Conservation (phyloP, 2,113 vertebrate genomes). For the Dinomys branickii region DNA sequence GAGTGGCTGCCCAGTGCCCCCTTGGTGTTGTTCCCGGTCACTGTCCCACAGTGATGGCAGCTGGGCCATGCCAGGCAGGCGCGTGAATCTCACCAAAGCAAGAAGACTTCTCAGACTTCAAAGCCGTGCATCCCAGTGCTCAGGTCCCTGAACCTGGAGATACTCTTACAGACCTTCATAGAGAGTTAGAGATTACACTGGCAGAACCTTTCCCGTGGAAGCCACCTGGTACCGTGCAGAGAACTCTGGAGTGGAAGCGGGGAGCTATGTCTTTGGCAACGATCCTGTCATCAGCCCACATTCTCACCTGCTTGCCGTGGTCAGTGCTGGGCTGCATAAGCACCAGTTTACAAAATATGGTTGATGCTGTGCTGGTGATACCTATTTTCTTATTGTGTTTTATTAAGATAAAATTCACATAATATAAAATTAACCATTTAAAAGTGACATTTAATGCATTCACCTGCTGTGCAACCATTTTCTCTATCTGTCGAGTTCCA, state of each 20-base stretch:
- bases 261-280: background rate
- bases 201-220: background rate
- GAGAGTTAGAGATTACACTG: background rate
- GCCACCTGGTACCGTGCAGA: accelerated
- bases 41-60: accelerated
- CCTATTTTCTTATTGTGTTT: background rate
- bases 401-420: background rate
- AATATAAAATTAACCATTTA: background rate
- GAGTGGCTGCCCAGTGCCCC: background rate
- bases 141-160: background rate
- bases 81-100: accelerated
- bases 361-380: accelerated
- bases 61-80: background rate
- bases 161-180: background rate
- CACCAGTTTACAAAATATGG: background rate
- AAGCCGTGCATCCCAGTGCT: background rate
- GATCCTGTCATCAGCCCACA: accelerated
- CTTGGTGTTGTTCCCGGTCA: background rate
- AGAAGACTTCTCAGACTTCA: background rate
- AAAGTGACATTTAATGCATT: background rate
- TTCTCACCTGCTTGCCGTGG: background rate
- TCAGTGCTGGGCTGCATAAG: background rate
- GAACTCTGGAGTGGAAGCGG: background rate
- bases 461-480: no score
- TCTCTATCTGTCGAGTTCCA: background rate